phyloP scores from a whole-genome alignment of 1,140 invertebrate genomes.

The Goniozus legneri region DNA sequence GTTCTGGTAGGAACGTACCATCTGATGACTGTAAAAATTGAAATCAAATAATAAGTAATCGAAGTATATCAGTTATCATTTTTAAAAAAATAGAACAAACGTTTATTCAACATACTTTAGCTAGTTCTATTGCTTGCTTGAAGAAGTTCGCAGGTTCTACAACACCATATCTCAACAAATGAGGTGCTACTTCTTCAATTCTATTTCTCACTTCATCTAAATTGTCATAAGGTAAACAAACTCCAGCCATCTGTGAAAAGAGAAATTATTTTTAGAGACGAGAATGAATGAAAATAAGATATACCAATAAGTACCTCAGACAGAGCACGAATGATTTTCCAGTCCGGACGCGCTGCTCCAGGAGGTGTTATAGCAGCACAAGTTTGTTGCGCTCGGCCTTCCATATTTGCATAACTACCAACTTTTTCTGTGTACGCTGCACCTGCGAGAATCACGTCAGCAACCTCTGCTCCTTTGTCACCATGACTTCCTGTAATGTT shows the following conservation, averaged over 20 bases:
- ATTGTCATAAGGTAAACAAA: constrained; percentile 85
- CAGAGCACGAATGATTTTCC: constrained; percentile 95
- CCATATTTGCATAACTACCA: constrained; percentile 95
- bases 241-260: constrained; percentile 73
- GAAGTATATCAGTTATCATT: not conserved
- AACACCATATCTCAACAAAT: constrained; percentile 79
- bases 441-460: constrained; percentile 91
- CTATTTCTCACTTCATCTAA: constrained; percentile 80
- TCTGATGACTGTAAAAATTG: constrained; percentile 56
- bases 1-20: constrained; percentile 56
- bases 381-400: constrained; percentile 95
- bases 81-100: not conserved
- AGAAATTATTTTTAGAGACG: constrained; percentile 30
- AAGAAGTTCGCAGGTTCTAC: constrained; percentile 83
- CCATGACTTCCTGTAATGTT: constrained; percentile 83
- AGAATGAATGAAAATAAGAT: not conserved
- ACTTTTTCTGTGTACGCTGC: constrained; percentile 99
- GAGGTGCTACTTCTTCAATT: constrained; percentile 83
- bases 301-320: constrained; percentile 61
- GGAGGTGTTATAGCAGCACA: constrained; percentile 88
- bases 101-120: constrained; percentile 57
- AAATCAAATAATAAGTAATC: constrained; percentile 4
- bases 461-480: constrained; percentile 87
- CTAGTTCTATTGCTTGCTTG: constrained; percentile 68
- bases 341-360: constrained; percentile 92